phyloP scores from a whole-genome alignment of 92 coral and sea anemone genomes.

The Zoanthus sansibaricus region DNA sequence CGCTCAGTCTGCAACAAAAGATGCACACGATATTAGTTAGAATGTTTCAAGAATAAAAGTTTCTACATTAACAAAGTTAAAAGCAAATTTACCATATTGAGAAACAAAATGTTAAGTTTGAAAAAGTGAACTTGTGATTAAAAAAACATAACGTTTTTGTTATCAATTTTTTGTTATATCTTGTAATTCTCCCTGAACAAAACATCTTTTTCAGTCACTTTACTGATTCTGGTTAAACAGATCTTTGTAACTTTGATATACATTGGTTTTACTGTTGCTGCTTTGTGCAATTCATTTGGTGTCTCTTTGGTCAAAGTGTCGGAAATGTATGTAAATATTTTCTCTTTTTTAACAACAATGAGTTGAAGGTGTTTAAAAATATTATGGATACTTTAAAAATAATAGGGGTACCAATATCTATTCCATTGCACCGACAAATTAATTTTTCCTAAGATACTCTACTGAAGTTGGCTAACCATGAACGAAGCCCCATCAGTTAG shows the following conservation, averaged over 20 bases:
- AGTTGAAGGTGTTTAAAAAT: background rate
- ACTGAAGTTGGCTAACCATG: background rate
- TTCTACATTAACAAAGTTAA: background rate
- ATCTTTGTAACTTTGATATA: background rate
- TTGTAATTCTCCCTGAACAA: background rate
- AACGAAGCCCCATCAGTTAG: background rate
- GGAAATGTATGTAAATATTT: background rate
- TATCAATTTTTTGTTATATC: background rate
- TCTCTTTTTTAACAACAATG: background rate
- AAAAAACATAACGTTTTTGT: background rate
- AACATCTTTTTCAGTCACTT: background rate
- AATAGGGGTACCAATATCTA: background rate
- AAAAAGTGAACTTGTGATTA: background rate
- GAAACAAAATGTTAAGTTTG: background rate
- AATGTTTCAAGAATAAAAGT: background rate
- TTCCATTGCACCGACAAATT: background rate
- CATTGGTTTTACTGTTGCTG: background rate
- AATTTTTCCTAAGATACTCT: background rate
- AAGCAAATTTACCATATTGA: background rate
- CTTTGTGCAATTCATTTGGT: background rate
- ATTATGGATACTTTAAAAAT: background rate
- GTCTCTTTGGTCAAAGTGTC: background rate
- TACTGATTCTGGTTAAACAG: background rate
- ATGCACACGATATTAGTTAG: background rate
- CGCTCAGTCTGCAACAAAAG: constrained; percentile 64